Base-by-base conservation (phyloP, 1,140 invertebrate genomes). In the Gryllus bimaculatus region DNA sequence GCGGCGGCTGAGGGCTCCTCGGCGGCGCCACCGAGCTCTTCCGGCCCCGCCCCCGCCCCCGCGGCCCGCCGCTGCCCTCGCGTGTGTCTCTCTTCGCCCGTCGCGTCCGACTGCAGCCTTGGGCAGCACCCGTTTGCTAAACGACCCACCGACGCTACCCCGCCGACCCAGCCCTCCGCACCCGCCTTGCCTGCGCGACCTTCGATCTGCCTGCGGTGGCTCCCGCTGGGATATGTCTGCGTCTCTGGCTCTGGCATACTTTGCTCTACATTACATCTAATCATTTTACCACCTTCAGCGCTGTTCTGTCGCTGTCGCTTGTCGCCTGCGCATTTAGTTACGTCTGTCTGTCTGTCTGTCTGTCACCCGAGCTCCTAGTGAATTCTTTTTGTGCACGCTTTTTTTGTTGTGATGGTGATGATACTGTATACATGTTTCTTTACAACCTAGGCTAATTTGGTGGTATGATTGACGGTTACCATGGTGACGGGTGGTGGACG, bases 131-230 rank as follows among this genome's bases (percentile, higher is more conserved):
- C 54, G 54, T 66, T 66, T 66, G 54, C 54, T 7, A 3, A 66
- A 66, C 54, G 10, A 1, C 2, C 54, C 54, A 66, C 54, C 54
- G 54, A 66, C 54, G 26, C 26, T 39, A 39, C 26, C 26, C 26
- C n/a, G n/a, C 26, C 26, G 26, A n/a, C n/a, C 26, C 26, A 1
- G 26, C 26, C 26, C 26, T 39, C 26, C 26, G 26, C 26, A n/a
- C 26, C 26, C 1, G 26, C 26, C 26, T 5, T 39, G 26, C 26
- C n/a, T n/a, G n/a, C 79, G 80, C 79, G 26, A 86, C 82, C 89
- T 89, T 84, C 87, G 88, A 66, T 66, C 10, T 18, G 10, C 54
- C 18, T 66, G 54, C 54, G 2, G 10, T 66, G 54, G 54, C 10
- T 18, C 54, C 54, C 54, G 54, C 54, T 66, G 54, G 54, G 54